Conservation (phyloP, 2,797 vertebrate genomes). For the Alectoris magna region DNA sequence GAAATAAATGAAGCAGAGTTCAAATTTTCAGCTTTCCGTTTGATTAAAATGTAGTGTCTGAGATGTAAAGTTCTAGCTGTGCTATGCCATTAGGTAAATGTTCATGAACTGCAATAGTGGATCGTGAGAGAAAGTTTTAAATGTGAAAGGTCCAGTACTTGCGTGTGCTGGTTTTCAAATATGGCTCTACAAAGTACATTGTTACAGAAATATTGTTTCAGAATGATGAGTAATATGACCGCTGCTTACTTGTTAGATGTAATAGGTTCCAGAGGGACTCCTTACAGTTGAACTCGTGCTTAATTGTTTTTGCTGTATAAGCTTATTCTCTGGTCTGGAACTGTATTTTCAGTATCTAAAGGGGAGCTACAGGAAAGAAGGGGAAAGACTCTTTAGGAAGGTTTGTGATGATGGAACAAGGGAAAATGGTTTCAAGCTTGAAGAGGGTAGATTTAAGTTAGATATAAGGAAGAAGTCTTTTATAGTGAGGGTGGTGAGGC, state of each 20-base stretch:
- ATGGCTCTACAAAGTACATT: background rate
- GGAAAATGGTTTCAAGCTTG: too few relatives aligned
- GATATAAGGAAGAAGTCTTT: too few relatives aligned
- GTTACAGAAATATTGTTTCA: background rate
- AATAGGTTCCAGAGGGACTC: background rate
- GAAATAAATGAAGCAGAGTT: background rate
- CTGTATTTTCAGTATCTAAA: background rate
- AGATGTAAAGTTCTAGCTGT: background rate
- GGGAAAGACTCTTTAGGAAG: too few relatives aligned
- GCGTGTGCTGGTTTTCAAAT: background rate
- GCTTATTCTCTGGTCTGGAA: background rate
- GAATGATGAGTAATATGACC: background rate
- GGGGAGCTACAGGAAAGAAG: too few relatives aligned
- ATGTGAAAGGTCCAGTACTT: too few relatives aligned
- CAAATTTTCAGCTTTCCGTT: background rate
- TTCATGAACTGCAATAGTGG: background rate
- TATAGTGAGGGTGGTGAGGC: too few relatives aligned
- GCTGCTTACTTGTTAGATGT: background rate
- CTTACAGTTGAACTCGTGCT: background rate
- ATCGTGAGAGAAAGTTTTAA: background rate
- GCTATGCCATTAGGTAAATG: background rate
- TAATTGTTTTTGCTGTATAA: slow-evolving; percentile 13
- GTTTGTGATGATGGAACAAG: too few relatives aligned
- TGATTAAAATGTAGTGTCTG: background rate
- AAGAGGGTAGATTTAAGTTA: too few relatives aligned